Percentiles rank a stretch among this genome's conserved stretches.
These are phyloP conservation scores for Ceratosolen fusciceps DNA, from an alignment of 1,140 invertebrate species.

Conservation along the genomic window DNA sequence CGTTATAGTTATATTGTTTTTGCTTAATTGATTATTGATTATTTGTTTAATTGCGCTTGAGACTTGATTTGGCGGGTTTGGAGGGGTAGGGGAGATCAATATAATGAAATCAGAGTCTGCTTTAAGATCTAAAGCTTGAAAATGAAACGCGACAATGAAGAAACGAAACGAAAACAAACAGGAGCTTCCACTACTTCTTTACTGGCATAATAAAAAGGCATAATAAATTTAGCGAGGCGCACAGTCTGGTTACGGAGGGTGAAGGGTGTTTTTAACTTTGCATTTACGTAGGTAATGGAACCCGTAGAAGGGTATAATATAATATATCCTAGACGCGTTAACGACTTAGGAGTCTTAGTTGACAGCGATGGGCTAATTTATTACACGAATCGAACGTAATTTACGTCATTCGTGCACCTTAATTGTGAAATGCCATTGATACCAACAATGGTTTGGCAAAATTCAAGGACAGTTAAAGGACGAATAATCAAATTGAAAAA, in stretches of 20 bases:
- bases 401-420: too few species aligned
- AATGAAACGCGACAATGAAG: neutral
- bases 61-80: conserved; percentile 30
- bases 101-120: conserved; percentile 26
- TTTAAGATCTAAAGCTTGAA: conserved; percentile 35
- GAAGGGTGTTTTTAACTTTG: conserved; percentile 42
- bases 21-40: neutral
- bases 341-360: conserved; percentile 30
- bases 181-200: conserved; percentile 38
- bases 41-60: neutral
- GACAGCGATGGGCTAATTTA: conserved; percentile 36
- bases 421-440: too few species aligned
- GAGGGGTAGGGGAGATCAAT: conserved; percentile 5
- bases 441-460: too few species aligned
- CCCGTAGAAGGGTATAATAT: conserved; percentile 33
- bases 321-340: neutral
- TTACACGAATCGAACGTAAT: neutral
- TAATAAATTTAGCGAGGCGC: conserved; percentile 15
- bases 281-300: conserved; percentile 29
- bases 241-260: conserved; percentile 39
- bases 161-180: conserved; percentile 24
- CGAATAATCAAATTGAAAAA: too few species aligned
- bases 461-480: too few species aligned
- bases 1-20: neutral
- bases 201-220: conserved; percentile 24